Base-by-base conservation (phyloP, 2,797 vertebrate species). In the Podargus strigoides region DNA sequence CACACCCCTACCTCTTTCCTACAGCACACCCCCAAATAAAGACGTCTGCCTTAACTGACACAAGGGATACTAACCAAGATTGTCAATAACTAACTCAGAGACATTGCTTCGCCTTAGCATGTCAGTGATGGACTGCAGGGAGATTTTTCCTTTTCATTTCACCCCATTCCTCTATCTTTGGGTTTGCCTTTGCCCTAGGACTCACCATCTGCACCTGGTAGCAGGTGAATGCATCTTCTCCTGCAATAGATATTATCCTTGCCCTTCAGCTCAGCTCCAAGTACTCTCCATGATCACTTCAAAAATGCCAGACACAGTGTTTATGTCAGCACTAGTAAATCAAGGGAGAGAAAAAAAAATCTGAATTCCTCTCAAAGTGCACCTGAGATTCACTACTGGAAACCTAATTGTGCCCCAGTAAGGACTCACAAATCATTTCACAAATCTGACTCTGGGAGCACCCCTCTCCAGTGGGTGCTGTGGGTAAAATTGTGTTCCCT, bases 11-110 rank as follows among this genome's bases (percentile, higher is more conserved):
- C 15, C 32, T 70, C 60, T 63, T 79, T 13, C 47, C 55, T 72
- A 4, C 8, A 55, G 27, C 32, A 46, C 17, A 55, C 44, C 23
- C 50, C 37, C 32, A 68, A 60, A 74, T 18, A 22, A 63, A 90
- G 19, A 16, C 0, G 0, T 59, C 12, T 5, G 0, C 44, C 70
- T 44, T 63, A 42, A 58, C 53, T 67, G 22, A 11, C 0, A 0
- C 69, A 66, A 23, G 30, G 66, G 46, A 52, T 23, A 52, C 13
- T 81, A 41, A 41, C 26, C 32, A 28, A 22, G 62, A 28, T 34
- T 55, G 50, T 52, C 37, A 62, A 41, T 52, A 70, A 84, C 20
- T 63, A 42, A 78, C 14, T n/a, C 27, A 23, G 63, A 69, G 37
- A 58, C 70, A 26, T 4, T 74, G 32, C 41, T 86, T 56, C 44